Percentiles rank a stretch among this genome's conserved stretches.
Evolutionary conservation across 2,113 vertebrate species (phyloP).

Genomic region (Leptocoma aspasia): DNA sequence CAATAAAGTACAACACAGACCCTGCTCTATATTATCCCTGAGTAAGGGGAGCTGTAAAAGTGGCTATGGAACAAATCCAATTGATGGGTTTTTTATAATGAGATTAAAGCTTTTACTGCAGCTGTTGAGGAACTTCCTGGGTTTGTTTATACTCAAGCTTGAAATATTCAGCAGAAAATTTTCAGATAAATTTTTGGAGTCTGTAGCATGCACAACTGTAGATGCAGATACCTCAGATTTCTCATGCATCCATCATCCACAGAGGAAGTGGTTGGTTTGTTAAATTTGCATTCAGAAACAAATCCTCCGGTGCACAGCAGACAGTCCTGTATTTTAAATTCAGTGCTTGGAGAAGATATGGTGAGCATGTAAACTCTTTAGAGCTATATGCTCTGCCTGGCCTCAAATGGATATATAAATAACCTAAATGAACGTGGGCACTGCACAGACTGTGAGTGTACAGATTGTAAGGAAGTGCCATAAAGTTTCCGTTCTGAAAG

Average conservation of each 20-base stretch:
- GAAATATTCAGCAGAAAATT: not conserved
- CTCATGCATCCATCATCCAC: not conserved
- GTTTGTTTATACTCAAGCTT: not conserved
- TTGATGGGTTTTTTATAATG: not conserved
- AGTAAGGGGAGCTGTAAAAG: not conserved
- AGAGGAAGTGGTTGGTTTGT: not conserved
- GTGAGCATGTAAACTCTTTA: not conserved
- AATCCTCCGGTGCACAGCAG: not conserved
- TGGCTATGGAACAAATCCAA: not conserved
- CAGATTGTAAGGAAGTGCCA: not conserved
- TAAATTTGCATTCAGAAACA: not conserved
- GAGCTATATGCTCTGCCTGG: not conserved
- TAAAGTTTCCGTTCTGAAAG: not conserved
- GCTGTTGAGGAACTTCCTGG: not conserved
- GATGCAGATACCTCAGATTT: not conserved
- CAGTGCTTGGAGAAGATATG: not conserved
- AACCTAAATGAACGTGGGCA: not conserved
- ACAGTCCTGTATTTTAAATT: not conserved
- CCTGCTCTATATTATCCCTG: not conserved
- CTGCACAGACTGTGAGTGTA: not conserved
- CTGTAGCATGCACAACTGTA: not conserved
- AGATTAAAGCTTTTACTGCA: not conserved
- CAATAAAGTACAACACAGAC: not conserved
- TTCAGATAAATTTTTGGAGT: not conserved
- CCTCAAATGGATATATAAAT: not conserved